Evolutionary conservation across 2,797 vertebrate genomes (phyloP), one percentile per base, ranked within the genome.

Genomic region (Pantherophis vulpinus): DNA sequence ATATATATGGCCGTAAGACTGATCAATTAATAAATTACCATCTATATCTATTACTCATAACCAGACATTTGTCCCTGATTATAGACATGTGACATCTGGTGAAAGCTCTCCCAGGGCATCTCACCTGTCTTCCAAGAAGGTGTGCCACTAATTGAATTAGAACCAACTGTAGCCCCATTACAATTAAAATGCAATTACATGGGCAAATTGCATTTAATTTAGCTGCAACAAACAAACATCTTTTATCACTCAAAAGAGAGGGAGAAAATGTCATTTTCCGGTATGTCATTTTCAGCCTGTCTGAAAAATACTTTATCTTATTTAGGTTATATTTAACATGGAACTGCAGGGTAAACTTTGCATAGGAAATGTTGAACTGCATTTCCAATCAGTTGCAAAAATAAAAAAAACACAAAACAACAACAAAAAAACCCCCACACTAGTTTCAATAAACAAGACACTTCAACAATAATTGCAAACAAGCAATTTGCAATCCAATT

Each of bases 171-270:
- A 94, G 97, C 97, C 96, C 94, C 96, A 92, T 96, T 95, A 93
- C 96, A 97, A 97, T 98, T 97, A 97, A 94, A 95, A 96, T 96
- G 95, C 97, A 98, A 98, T 98, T 98, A 98, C 96, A 96, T 0
- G 94, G 91, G 88, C 96, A 96, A 97, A 97, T 94, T 94, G 96
- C 96, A 91, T 95, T 96, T 97, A 95, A 96, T 88, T 95, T 91
- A 94, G 96, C 87, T 96, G 96, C 95, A 83, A 94, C 86, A 96
- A 96, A 25, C 4, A 96, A 95, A 96, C 88, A 16, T 90, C 63
- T 90, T 94, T n/a, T 96, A 96, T 96, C 96, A 79, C 11, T 54
- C 66, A 89, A 88, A 59, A 51, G 6, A 59, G 42, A 74, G 61
- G 11, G 1, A 4, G 92, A 93, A 94, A 95, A 42, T 0, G 0